Evolutionary conservation across 1,140 invertebrate genomes (phyloP).

Genomic region (Heterodera schachtii): DNA sequence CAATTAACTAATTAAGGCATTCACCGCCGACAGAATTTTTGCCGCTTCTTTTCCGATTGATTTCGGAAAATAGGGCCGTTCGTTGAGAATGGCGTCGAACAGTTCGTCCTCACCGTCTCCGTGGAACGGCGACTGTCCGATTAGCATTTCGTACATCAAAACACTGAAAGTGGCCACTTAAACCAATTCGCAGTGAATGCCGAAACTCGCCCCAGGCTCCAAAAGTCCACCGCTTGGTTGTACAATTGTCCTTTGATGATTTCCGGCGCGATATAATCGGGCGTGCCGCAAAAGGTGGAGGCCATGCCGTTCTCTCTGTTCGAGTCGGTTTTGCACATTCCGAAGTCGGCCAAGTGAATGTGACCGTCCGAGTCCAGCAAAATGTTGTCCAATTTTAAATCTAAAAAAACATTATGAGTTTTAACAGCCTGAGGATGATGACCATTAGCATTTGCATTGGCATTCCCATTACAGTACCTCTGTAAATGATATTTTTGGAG

Average conservation of each 20-base stretch:
- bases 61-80: slow-evolving; percentile 96
- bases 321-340: slow-evolving; percentile 78
- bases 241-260: slow-evolving; percentile 93
- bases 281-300: slow-evolving; percentile 75
- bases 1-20: slow-evolving; percentile 37
- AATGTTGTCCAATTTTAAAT: slow-evolving; percentile 98
- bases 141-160: slow-evolving; percentile 64
- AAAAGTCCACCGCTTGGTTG: slow-evolving; percentile 91
- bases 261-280: slow-evolving; percentile 89
- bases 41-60: slow-evolving; percentile 95
- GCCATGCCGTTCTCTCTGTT: slow-evolving; percentile 66
- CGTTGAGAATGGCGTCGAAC: slow-evolving; percentile 95
- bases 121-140: slow-evolving; percentile 93
- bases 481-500: slow-evolving; percentile 92
- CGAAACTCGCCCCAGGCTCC: slow-evolving; percentile 89
- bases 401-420: slow-evolving; percentile 71
- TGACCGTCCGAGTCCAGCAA: slow-evolving; percentile 94
- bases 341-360: slow-evolving; percentile 96
- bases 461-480: slow-evolving; percentile 57
- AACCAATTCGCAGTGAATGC: slow-evolving; percentile 10
- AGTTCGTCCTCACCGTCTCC: slow-evolving; percentile 77
- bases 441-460: not conserved
- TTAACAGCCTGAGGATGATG: not conserved
- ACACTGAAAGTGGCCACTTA: slow-evolving; percentile 27
- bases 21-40: slow-evolving; percentile 86